Base-by-base conservation (phyloP, 1,140 invertebrate species). In the Drosophila jambulina region DNA sequence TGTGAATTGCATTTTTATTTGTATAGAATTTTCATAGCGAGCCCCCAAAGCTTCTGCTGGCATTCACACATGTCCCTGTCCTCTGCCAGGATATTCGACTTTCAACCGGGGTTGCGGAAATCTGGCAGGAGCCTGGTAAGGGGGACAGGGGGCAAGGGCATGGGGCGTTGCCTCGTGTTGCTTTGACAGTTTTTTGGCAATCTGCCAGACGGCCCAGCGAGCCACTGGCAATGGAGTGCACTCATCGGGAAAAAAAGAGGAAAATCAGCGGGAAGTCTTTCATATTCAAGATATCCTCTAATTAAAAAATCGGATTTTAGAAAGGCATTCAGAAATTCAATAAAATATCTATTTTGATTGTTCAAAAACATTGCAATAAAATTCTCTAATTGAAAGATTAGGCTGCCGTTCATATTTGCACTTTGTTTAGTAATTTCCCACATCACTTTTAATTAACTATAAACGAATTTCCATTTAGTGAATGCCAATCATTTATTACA, bases 1-100 rank as follows among this genome's bases (percentile, higher is more conserved):
- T 90, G 85, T 81, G 77, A 84, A 90, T 84, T 88, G 85, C 80
- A 88, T 88, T 88, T 88, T 87, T 82, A 87, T 87, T 84, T 87
- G 84, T 88, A 84, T 88, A 83, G 84, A 88, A 88, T 83, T 87
- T 88, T 90, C 85, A 88, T 90, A 71, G 84, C 69, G 74, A 75
- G 67, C 38, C 46, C 60, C 63, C 46, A 43, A 59, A 62, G 67
- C 71, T 63, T 62, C 79, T 48, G 23, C 40, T 59, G 76, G 48
- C 77, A 71, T 70, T 70, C 83, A 75, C 85, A 88, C 78, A 88
- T 83, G 72, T 69, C 64, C 74, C 78, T 51, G 49, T 32, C 51
- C 43, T 23, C 21, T 19, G 51, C 42, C 49, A 74, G 67, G 75
- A 70, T 67, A 72, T 81, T 48, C 65, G 68, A 81, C 64, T 75